phyloP scores from a whole-genome alignment of 2,888 invertebrate species.

The Sphecodes monilicornis region DNA sequence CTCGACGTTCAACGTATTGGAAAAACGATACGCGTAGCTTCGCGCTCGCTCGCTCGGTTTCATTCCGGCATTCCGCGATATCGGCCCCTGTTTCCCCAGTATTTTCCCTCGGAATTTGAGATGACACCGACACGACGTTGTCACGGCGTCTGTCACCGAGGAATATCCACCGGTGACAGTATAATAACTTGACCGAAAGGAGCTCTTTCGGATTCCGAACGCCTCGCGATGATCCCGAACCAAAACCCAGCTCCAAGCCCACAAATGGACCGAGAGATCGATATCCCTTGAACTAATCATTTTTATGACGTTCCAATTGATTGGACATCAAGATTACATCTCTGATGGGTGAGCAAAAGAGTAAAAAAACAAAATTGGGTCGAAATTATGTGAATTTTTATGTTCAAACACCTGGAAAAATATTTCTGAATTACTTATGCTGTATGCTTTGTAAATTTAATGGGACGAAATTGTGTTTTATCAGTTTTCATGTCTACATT shows the following conservation, averaged over 20 bases:
- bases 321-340: background rate
- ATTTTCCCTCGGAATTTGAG: slow-evolving; percentile 35
- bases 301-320: background rate
- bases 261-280: background rate
- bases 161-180: slow-evolving; percentile 27
- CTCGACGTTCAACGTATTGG: slow-evolving; percentile 41
- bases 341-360: background rate
- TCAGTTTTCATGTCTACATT: too few species aligned
- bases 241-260: background rate
- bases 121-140: slow-evolving; percentile 6
- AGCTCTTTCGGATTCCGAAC: background rate
- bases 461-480: too few species aligned
- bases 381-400: too few species aligned
- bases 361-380: background rate
- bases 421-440: too few species aligned
- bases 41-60: slow-evolving; percentile 40
- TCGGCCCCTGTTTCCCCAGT: slow-evolving; percentile 23
- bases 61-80: slow-evolving; percentile 31
- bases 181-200: slow-evolving; percentile 22
- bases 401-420: too few species aligned
- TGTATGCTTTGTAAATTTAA: too few species aligned
- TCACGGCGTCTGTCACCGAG: slow-evolving; percentile 17
- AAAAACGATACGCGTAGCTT: slow-evolving; percentile 43
- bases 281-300: background rate
- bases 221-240: background rate